Evolutionary conservation across 2,888 invertebrate genomes (phyloP).

Genomic region (Drosophila helvetica): DNA sequence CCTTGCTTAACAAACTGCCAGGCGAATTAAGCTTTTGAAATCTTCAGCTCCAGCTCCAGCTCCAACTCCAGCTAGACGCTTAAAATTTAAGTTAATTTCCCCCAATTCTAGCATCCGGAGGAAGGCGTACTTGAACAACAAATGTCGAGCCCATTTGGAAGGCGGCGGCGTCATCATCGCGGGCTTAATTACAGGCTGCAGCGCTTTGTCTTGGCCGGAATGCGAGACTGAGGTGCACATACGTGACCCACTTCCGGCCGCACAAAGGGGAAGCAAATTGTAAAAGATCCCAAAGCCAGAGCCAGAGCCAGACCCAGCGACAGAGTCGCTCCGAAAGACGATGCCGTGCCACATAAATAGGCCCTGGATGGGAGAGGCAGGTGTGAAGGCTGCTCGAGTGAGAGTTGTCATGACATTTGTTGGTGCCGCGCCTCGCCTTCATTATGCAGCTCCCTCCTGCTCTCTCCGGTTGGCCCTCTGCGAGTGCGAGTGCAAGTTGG

Average conservation of each 20-base stretch:
- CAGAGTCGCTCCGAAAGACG: conserved; percentile 27
- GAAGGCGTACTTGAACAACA: conserved; percentile 57
- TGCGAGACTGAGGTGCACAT: conserved; percentile 53
- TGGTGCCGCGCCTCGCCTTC: conserved; percentile 44
- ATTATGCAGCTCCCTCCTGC: conserved; percentile 60
- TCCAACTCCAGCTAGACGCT: neutral
- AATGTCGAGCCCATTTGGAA: conserved; percentile 66
- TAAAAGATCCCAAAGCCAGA: conserved; percentile 20
- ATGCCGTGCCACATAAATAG: conserved; percentile 60
- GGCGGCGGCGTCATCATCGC: conserved; percentile 34
- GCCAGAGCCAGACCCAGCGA: neutral
- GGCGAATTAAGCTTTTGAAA: conserved; percentile 46
- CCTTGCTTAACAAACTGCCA: conserved; percentile 25
- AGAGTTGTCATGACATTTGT: conserved; percentile 76
- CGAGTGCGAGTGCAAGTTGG: conserved; percentile 60
- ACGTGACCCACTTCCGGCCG: conserved; percentile 77
- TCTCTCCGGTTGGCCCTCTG: conserved; percentile 9
- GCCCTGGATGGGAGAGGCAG: conserved; percentile 54
- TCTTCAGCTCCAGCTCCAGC: neutral
- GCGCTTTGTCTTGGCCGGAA: conserved; percentile 63
- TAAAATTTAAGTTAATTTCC: conserved; percentile 55
- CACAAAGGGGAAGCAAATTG: conserved; percentile 65
- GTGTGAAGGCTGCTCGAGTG: conserved; percentile 66
- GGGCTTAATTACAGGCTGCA: conserved; percentile 69
- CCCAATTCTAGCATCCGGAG: conserved; percentile 17